Evolutionary conservation across 2,888 invertebrate species (phyloP), one percentile per base, ranked within the genome.

Genomic region (Antheraea assamensis): DNA sequence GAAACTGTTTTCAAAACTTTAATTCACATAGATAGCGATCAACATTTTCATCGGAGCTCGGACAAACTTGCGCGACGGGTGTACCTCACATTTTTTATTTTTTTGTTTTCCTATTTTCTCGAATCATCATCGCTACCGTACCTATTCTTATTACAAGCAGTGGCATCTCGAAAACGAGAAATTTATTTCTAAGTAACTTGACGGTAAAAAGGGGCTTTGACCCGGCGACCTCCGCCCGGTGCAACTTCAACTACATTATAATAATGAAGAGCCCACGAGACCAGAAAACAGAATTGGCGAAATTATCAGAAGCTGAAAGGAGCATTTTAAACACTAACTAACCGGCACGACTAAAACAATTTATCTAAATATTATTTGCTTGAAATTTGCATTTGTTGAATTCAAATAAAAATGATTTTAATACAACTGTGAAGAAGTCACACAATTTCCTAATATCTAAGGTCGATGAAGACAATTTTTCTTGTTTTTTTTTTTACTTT

Each of bases 131-230:
- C 35, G 19, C 71, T 30, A 71, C 49, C 52, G 35, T 71, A 58
- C 58, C 58, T 71, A 71, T 58, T 71, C 58, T 71, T 58, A 71
- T 71, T 71, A 71, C 31, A 71, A 52, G 30, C 21, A 64, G 30
- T 35, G 13, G 24, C 21, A 68, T 35, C 35, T 68, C 21, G 68
- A 68, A 68, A 68, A 68, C 68, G 24, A 68, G 68, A 68, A 68
- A 68, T 35, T 35, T 35, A 68, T 35, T 68, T 68, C 68, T 68
- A 35, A 68, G 68, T 68, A 72, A 74, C 75, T 76, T 79, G 74
- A 72, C 76, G 74, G 75, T 76, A 68, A 79, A 79, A 76, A 72
- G 77, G 77, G 78, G 75, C 78, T 75, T 82, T 78, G 80, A 81
- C 75, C 81, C 55, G 24, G 7, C 75, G 78, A 80, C 80, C 80